phyloP scores from a whole-genome alignment of 92 coral and sea anemone species.

The Meandrina meandrites region DNA sequence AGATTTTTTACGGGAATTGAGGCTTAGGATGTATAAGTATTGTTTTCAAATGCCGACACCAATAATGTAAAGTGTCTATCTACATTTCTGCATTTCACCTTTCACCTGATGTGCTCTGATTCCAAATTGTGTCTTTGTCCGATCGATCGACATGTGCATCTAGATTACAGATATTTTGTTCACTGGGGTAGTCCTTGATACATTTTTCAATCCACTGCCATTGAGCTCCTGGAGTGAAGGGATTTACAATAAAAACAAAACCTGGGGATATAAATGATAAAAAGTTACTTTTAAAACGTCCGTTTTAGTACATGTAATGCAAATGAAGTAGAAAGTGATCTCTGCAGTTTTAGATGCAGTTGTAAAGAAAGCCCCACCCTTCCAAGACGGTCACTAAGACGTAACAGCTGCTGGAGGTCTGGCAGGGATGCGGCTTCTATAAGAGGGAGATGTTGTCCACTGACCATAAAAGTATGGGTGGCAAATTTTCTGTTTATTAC shows the following conservation, averaged over 20 bases:
- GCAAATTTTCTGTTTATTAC: too few species aligned
- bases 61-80: too few species aligned
- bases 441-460: too few species aligned
- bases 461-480: too few species aligned
- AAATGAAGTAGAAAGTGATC: background rate
- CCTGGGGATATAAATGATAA: slow-evolving; percentile 45
- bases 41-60: too few species aligned
- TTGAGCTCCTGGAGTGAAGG: slow-evolving; percentile 54
- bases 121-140: slow-evolving; percentile 37
- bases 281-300: too few species aligned
- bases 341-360: background rate
- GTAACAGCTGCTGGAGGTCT: too few species aligned
- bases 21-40: too few species aligned
- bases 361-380: too few species aligned
- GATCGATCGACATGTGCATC: slow-evolving; percentile 69
- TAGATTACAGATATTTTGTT: slow-evolving; percentile 73
- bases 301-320: background rate
- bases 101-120: slow-evolving; percentile 10
- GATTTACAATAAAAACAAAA: slow-evolving; percentile 65
- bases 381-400: too few species aligned
- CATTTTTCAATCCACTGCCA: slow-evolving; percentile 55
- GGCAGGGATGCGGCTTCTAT: too few species aligned
- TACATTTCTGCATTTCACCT: background rate
- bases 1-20: too few species aligned
- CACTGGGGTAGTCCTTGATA: slow-evolving; percentile 57